A percentile compares a stretch with the other conserved stretches of the same genome.
Conservation (phyloP, 1,140 invertebrate species). For the Belonocnema kinseyi region DNA sequence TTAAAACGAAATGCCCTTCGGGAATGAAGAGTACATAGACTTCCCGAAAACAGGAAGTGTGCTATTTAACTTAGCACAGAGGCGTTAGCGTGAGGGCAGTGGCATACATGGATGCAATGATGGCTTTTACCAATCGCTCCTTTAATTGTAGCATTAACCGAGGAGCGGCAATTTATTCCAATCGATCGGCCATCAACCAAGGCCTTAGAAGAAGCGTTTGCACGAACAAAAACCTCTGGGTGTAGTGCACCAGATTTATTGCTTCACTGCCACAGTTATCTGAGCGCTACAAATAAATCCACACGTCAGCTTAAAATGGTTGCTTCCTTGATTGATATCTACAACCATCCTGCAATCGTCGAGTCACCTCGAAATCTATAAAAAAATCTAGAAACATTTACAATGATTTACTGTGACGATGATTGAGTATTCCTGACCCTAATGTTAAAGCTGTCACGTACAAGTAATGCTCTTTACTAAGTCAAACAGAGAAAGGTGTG, state of each 20-base stretch:
- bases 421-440: conserved; percentile 1
- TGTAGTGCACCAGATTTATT: conserved; percentile 43
- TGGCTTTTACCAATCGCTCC: conserved; percentile 51
- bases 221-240: conserved; percentile 35
- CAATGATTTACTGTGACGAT: conserved; percentile 8
- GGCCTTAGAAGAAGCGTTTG: conserved; percentile 45
- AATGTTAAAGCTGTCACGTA: conserved; percentile 6
- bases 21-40: not conserved
- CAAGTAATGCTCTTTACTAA: conserved; percentile 7
- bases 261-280: conserved; percentile 33
- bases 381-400: conserved; percentile 23
- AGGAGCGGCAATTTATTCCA: conserved; percentile 63
- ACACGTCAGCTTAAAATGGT: conserved; percentile 34
- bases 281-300: conserved; percentile 38
- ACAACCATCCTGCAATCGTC: conserved; percentile 16
- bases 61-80: conserved; percentile 40
- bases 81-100: conserved; percentile 50
- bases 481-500: not conserved
- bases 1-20: no score
- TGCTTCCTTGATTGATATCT: conserved; percentile 31
- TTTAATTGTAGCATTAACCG: conserved; percentile 64
- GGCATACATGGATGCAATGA: conserved; percentile 37
- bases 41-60: conserved; percentile 28
- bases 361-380: conserved; percentile 18
- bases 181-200: conserved; percentile 62